Conservation (phyloP, 2,888 invertebrate genomes). For the Torymus aiolomorphi region DNA sequence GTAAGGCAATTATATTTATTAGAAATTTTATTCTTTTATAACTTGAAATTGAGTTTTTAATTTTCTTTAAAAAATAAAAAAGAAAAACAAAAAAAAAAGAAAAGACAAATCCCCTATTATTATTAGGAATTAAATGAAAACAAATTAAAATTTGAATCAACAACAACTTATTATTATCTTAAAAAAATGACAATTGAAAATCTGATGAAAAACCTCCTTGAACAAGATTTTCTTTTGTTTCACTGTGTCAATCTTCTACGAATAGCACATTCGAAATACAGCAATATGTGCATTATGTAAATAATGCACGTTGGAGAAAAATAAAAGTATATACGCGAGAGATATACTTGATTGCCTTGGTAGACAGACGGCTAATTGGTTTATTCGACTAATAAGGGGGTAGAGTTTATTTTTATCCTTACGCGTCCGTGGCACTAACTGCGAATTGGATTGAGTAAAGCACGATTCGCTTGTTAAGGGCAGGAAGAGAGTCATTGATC, state of each 20-base stretch:
- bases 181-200: too few relatives aligned
- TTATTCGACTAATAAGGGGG: conserved; percentile 63
- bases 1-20: too few relatives aligned
- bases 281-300: conserved; percentile 24
- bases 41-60: too few relatives aligned
- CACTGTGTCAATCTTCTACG: not conserved
- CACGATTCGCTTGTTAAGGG: conserved; percentile 63
- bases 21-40: too few relatives aligned
- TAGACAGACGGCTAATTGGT: conserved; percentile 64
- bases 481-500: conserved; percentile 70
- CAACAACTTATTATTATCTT: too few relatives aligned
- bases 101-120: too few relatives aligned
- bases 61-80: too few relatives aligned
- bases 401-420: conserved; percentile 63
- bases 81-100: too few relatives aligned
- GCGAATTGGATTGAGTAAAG: conserved; percentile 62
- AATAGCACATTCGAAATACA: not conserved
- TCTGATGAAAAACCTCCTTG: too few relatives aligned
- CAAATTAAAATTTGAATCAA: too few relatives aligned
- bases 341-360: conserved; percentile 59
- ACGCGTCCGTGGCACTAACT: conserved; percentile 61
- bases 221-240: too few relatives aligned
- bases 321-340: conserved; percentile 33
- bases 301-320: conserved; percentile 43
- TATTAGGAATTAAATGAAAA: too few relatives aligned